Percentiles rank a stretch among this genome's conserved stretches.
These are phyloP conservation scores for Orchesellides sinensis DNA, from an alignment of 2,888 invertebrate species.

Conservation along the genomic window DNA sequence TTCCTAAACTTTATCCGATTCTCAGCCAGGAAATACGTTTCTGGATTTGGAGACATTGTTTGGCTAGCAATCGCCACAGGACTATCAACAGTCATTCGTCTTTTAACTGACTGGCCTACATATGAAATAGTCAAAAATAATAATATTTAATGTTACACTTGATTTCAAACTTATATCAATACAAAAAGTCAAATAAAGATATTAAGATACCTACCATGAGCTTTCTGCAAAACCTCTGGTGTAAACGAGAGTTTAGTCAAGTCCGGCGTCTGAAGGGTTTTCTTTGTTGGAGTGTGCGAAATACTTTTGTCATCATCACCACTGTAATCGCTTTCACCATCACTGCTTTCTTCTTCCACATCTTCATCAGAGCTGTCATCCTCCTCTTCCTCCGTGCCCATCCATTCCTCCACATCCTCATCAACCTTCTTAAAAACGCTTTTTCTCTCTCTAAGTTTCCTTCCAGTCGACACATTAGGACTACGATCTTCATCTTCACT, in stretches of 20 bases:
- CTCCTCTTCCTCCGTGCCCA: not conserved
- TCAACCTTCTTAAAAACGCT: too few relatives aligned
- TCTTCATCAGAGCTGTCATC: slow-evolving; percentile 10
- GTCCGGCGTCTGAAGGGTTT: not conserved
- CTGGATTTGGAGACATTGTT: slow-evolving; percentile 63
- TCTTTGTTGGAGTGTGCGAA: not conserved
- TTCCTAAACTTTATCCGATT: slow-evolving; percentile 50
- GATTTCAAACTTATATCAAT: not conserved
- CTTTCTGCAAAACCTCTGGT: slow-evolving; percentile 10
- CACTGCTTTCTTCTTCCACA: not conserved
- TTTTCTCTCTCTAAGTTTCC: too few relatives aligned
- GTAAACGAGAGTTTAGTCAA: slow-evolving; percentile 4
- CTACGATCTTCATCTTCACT: too few relatives aligned
- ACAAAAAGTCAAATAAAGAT: not conserved
- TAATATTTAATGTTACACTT: not conserved
- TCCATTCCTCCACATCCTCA: not conserved
- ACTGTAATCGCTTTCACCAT: slow-evolving; percentile 3
- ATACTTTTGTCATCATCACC: not conserved
- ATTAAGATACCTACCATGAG: slow-evolving; percentile 21
- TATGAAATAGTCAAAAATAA: not conserved
- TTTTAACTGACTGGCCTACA: slow-evolving; percentile 7
- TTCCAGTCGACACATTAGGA: too few relatives aligned
- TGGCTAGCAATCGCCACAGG: slow-evolving; percentile 44
- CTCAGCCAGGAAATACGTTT: slow-evolving; percentile 65
- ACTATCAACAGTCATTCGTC: slow-evolving; percentile 31